Conservation (phyloP, 1,140 invertebrate species). For the fruit fly (Drosophila melanogaster) region DNA sequence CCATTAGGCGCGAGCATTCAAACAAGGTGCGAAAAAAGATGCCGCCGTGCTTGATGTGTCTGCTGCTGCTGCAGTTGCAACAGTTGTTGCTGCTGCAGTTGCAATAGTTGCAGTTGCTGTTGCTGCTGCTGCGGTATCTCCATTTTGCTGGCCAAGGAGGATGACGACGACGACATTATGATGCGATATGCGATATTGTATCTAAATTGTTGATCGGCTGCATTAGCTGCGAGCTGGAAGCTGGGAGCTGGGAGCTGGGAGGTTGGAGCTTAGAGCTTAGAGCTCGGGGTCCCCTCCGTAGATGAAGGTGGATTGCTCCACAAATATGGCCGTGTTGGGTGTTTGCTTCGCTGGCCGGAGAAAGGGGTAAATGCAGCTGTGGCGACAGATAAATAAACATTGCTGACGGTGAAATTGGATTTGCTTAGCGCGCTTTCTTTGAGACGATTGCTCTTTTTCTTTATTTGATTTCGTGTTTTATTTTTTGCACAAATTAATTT, state of each 20-base stretch:
- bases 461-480: not conserved
- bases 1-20: conserved; percentile 78
- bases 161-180: conserved; percentile 73
- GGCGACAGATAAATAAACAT: conserved; percentile 70
- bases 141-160: conserved; percentile 42
- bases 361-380: conserved; percentile 68
- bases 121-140: conserved; percentile 28
- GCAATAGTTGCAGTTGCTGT: conserved; percentile 7
- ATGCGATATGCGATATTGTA: conserved; percentile 83
- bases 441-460: conserved; percentile 40
- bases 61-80: conserved; percentile 21
- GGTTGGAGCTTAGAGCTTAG: no score
- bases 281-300: not conserved
- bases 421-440: conserved; percentile 80
- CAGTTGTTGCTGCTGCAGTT: conserved; percentile 23
- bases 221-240: conserved; percentile 48
- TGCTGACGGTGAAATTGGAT: conserved; percentile 76
- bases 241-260: conserved; percentile 2
- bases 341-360: conserved; percentile 50
- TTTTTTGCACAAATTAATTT: conserved; percentile 71
- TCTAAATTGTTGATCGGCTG: conserved; percentile 82
- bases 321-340: conserved; percentile 75
- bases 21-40: conserved; percentile 83
- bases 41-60: conserved; percentile 66
- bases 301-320: conserved; percentile 61